Percentiles rank a stretch among this genome's conserved stretches.
phyloP scores from a whole-genome alignment of 2,797 vertebrate genomes.

The Todus mexicanus region DNA sequence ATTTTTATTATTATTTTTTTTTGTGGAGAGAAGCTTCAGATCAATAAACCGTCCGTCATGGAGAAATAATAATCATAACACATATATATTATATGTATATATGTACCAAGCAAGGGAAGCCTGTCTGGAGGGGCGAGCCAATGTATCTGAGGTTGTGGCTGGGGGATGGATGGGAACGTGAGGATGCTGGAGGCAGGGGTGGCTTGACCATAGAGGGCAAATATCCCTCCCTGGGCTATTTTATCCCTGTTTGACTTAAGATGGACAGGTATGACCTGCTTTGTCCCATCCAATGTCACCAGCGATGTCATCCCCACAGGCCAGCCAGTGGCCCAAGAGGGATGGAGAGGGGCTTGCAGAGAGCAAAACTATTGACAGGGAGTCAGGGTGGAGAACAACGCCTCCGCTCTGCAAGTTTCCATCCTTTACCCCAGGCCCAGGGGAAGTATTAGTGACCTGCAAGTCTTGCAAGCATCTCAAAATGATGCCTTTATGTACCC shows the following conservation, averaged over 20 bases:
- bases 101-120: background rate
- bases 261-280: background rate
- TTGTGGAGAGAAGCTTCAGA: background rate
- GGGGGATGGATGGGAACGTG: background rate
- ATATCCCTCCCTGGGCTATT: background rate
- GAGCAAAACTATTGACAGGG: background rate
- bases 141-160: accelerated
- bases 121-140: background rate
- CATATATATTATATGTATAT: background rate
- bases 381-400: background rate
- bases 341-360: background rate
- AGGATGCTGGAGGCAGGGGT: background rate
- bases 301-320: accelerated
- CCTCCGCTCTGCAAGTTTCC: background rate
- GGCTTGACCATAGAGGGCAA: no score
- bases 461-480: background rate
- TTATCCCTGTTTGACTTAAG: background rate
- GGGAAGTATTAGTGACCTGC: background rate
- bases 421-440: background rate
- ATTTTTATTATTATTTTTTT: background rate
- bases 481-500: background rate
- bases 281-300: background rate
- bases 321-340: background rate
- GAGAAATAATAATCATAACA: background rate
- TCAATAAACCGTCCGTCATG: background rate